Evolutionary conservation across 2,797 vertebrate genomes (phyloP).

Genomic region (Acanthornis magna): DNA sequence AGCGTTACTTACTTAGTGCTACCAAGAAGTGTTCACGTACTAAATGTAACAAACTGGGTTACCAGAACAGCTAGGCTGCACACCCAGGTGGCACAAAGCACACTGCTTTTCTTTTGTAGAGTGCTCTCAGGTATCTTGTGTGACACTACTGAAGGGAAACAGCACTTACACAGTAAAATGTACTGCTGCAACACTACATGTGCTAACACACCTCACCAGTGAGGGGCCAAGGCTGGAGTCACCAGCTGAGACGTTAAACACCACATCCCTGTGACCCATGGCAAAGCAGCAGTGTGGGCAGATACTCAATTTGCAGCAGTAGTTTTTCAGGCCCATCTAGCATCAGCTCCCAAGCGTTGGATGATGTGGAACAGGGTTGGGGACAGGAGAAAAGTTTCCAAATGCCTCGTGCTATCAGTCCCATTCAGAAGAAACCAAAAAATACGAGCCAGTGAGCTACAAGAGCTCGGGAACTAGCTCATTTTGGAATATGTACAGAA

Average conservation of each 20-base stretch:
- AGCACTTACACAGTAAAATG: background rate
- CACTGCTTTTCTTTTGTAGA: background rate
- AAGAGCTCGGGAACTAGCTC: background rate
- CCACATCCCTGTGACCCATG: accelerated
- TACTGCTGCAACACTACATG: background rate
- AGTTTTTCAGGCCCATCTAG: background rate
- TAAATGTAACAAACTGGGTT: background rate
- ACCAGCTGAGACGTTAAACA: background rate
- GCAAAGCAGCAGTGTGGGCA: background rate
- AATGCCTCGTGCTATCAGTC: background rate
- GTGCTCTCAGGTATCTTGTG: accelerated
- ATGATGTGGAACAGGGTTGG: background rate
- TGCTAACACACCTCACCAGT: background rate
- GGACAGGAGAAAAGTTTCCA: background rate
- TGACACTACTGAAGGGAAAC: background rate
- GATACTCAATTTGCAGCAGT: background rate
- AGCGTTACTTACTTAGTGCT: background rate
- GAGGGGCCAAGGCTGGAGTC: background rate
- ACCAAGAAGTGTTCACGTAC: background rate
- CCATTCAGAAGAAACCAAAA: background rate
- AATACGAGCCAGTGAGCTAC: background rate
- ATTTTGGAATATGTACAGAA: background rate
- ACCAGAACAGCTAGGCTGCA: background rate
- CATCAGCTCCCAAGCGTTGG: background rate
- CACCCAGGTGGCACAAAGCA: background rate